Conservation (phyloP, 1,140 invertebrate genomes). For the Nomia melanderi region DNA sequence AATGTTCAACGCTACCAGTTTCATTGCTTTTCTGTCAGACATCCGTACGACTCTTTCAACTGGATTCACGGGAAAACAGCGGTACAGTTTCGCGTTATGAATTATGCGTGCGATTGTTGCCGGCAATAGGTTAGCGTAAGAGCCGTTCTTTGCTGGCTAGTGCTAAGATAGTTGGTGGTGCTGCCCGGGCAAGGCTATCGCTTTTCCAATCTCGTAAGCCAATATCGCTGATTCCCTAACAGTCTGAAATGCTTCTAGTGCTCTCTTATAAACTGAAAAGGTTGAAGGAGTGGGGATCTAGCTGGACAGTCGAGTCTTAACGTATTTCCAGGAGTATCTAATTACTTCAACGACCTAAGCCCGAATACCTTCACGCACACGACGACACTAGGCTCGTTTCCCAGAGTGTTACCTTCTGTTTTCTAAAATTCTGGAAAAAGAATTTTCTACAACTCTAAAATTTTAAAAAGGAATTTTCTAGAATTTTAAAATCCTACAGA, state of each 20-base stretch:
- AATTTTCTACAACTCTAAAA: too few relatives aligned
- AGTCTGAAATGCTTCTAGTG: slow-evolving; percentile 42
- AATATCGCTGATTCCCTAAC: slow-evolving; percentile 66
- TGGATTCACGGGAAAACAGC: neutral
- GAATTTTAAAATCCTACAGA: too few relatives aligned
- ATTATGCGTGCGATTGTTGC: slow-evolving; percentile 37
- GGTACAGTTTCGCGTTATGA: slow-evolving; percentile 22
- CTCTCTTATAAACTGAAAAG: slow-evolving; percentile 35
- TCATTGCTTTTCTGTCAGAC: too few relatives aligned
- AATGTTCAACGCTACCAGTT: too few relatives aligned
- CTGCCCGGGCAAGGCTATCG: slow-evolving; percentile 60
- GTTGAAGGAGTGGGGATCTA: slow-evolving; percentile 16
- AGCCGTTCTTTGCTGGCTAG: slow-evolving; percentile 38
- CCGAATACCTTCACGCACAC: slow-evolving; percentile 62
- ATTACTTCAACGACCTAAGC: slow-evolving; percentile 72
- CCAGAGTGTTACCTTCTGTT: too few relatives aligned
- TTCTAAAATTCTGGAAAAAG: too few relatives aligned
- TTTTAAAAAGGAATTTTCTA: too few relatives aligned
- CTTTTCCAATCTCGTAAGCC: slow-evolving; percentile 66
- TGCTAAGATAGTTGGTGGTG: slow-evolving; percentile 16
- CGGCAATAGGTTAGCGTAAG: slow-evolving; percentile 4
- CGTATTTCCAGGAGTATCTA: slow-evolving; percentile 78
- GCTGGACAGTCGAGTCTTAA: slow-evolving; percentile 63
- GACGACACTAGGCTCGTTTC: neutral
- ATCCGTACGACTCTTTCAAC: neutral